Evolutionary conservation across 2,888 invertebrate genomes (phyloP).

Genomic region (Zaprionus lineosus): DNA sequence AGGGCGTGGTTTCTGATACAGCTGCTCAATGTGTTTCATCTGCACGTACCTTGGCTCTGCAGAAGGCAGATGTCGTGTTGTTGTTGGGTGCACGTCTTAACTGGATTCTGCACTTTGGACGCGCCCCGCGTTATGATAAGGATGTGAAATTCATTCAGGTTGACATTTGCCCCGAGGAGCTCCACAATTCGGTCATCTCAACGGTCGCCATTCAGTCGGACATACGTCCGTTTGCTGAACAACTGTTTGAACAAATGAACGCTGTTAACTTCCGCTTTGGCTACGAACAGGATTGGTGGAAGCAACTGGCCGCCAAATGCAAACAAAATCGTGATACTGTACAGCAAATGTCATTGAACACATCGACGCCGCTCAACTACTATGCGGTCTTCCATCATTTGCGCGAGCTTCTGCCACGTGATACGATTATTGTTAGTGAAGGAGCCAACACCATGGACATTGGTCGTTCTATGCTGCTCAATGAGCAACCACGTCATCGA

Average conservation of each 20-base stretch:
- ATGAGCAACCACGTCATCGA: constrained; percentile 92
- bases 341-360: constrained; percentile 88
- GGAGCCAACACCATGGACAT: constrained; percentile 99
- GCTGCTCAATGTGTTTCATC: constrained; percentile 90
- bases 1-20: constrained; percentile 89
- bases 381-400: constrained; percentile 95
- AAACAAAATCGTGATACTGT: constrained; percentile 88
- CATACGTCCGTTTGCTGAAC: constrained; percentile 88
- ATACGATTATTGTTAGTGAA: constrained; percentile 96
- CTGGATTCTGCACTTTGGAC: constrained; percentile 99
- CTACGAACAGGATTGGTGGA: constrained; percentile 89
- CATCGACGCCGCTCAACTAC: constrained; percentile 93
- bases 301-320: constrained; percentile 87
- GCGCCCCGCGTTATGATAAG: constrained; percentile 90
- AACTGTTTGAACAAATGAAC: constrained; percentile 85
- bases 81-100: constrained; percentile 95
- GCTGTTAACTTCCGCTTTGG: constrained; percentile 85
- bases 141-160: constrained; percentile 95
- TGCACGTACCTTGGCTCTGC: constrained; percentile 93
- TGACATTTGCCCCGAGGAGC: constrained; percentile 94
- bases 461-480: constrained; percentile 93
- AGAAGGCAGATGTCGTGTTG: constrained; percentile 93
- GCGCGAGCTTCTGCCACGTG: constrained; percentile 89
- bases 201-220: constrained; percentile 93
- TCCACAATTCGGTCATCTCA: constrained; percentile 93